A percentile compares a stretch with the other conserved stretches of the same genome.
phyloP scores from a whole-genome alignment of 1,140 invertebrate genomes.

The Drosophila biarmipes region DNA sequence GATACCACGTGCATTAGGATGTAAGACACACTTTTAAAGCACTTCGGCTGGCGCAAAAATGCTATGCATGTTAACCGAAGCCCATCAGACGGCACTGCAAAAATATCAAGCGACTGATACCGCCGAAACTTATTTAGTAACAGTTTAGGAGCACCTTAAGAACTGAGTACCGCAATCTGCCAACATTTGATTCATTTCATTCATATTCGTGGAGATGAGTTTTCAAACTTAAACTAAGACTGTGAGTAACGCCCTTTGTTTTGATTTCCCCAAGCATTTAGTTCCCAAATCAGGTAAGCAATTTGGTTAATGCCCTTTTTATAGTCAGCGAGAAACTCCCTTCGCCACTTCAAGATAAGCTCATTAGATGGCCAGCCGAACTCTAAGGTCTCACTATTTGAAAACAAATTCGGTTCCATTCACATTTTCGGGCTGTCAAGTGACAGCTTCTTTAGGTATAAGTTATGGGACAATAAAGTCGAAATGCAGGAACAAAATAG shows the following conservation, averaged over 20 bases:
- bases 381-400: constrained; percentile 11
- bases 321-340: constrained; percentile 1
- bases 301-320: constrained; percentile 24
- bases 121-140: too few relatives aligned
- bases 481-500: constrained; percentile 25
- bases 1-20: too few relatives aligned
- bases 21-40: neutral
- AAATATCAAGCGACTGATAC: too few relatives aligned
- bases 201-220: too few relatives aligned
- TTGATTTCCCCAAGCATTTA: constrained; percentile 21
- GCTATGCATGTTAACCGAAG: too few relatives aligned
- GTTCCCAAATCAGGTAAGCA: constrained; percentile 12
- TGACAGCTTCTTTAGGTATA: constrained; percentile 76
- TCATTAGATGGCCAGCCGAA: constrained; percentile 18
- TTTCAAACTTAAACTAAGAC: too few relatives aligned
- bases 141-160: too few relatives aligned
- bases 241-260: constrained; percentile 12
- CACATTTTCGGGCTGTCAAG: constrained; percentile 62
- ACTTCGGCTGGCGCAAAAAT: too few relatives aligned
- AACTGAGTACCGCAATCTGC: too few relatives aligned
- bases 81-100: too few relatives aligned
- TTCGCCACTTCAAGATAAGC: constrained; percentile 29
- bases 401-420: constrained; percentile 53
- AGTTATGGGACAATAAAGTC: constrained; percentile 60
- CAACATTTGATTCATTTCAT: too few relatives aligned